Percentiles rank a stretch among this genome's conserved stretches.
Conservation (phyloP, 1,140 invertebrate species). For the Myzus persicae region DNA sequence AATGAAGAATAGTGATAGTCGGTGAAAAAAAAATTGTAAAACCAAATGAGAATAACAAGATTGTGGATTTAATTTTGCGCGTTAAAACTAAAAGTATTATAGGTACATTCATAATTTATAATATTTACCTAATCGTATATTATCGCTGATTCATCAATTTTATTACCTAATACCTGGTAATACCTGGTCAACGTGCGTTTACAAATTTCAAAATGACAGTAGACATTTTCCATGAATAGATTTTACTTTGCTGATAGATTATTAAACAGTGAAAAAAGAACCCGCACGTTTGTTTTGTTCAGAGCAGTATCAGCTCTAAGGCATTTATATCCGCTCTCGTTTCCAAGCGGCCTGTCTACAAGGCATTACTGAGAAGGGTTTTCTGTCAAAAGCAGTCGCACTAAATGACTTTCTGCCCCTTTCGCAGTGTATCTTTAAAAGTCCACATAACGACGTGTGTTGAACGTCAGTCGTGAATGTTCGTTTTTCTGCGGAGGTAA, state of each 20-base stretch:
- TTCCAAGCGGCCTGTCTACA: background rate
- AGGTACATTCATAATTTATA: no score
- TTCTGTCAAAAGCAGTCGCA: slow-evolving; percentile 4
- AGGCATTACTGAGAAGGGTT: background rate
- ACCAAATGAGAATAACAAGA: background rate
- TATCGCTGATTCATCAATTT: background rate
- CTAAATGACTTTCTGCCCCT: background rate
- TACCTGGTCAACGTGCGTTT: background rate
- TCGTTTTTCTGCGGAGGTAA: background rate
- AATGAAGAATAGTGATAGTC: background rate
- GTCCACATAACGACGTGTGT: background rate
- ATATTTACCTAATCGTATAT: no score
- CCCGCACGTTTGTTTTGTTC: background rate
- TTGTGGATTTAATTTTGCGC: no score
- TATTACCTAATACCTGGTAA: background rate
- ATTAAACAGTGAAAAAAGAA: background rate
- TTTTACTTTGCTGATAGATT: background rate
- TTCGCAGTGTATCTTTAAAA: background rate
- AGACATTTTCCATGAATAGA: background rate
- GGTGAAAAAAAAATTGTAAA: background rate
- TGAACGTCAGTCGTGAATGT: background rate
- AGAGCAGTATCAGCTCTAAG: background rate
- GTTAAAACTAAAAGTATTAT: no score
- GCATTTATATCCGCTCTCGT: background rate
- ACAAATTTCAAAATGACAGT: background rate